Evolutionary conservation across 2,888 invertebrate genomes (phyloP), one percentile per base, ranked within the genome.

Genomic region (Tupiocoris notatus): DNA sequence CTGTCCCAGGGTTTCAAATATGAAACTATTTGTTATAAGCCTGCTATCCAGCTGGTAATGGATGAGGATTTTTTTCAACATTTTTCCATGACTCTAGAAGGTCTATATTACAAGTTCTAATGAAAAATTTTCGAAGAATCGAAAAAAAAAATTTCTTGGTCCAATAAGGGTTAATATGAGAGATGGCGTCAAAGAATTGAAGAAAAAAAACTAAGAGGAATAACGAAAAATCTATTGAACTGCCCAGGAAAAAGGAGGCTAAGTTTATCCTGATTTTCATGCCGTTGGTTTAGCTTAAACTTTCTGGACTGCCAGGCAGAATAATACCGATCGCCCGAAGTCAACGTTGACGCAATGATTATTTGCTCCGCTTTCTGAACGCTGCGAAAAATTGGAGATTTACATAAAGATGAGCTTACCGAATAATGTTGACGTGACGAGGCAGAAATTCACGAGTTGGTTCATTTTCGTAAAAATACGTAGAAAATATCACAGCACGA

Each of bases 1-100:
- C 58, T 58, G 58, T 58, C 58, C 58, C 58, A 58, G 58, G 58
- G 58, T 58, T 58, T 58, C 58, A 58, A 58, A 58, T 58, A 6
- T 58, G 58, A 58, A 58, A 58, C 58, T 58, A 58, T 58, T 58
- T 58, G n/a, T 58, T 12, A 58, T 58, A 6, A 18, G 58, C 58
- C 58, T 58, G 17, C 58, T 58, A 58, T 58, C 58, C 58, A 58
- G 58, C 58, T 58, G 58, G 58, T 58, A 58, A 18, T 6, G 58
- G 6, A 58, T 58, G 58, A 18, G 58, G 58, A 58, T 58, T 58
- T 58, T 58, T 58, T 6, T 58, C 58, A n/a, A n/a, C n/a, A n/a
- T n/a, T n/a, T 12, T 12, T 12, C 58, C 16, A 58, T n/a, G 58
- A 3, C 16, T 58, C 58, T 58, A 58, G 6, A 58, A 58, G 58